Base-by-base conservation (phyloP, 2,888 invertebrate genomes). In the Caradrina kadenii region DNA sequence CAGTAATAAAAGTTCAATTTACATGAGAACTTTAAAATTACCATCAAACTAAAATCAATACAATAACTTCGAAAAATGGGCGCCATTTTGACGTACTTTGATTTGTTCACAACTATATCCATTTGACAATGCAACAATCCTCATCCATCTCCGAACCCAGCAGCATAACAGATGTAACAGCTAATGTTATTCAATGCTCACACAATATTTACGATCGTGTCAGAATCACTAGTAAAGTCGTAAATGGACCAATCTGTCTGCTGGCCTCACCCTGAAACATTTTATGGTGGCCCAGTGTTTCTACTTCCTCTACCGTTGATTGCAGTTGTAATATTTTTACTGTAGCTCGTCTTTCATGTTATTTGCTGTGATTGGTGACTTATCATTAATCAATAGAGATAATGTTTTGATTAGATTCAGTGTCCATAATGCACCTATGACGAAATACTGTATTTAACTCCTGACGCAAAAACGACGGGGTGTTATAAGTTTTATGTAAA, bases 291-390 rank as follows among this genome's bases (percentile, higher is more conserved):
- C 19, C 35, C 15, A 13, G 2, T 53, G 48, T 59, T 65, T 31
- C 22, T 42, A n/a, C 6, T 60, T 79, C 15, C 45, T 63, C 42
- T 48, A 63, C 70, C 54, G 69, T 76, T 77, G 59, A 82, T 74
- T 74, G 50, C 31, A 35, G 63, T 53, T 63, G 42, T 74, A 65
- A 76, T 68, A 66, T 62, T 68, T 39, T 70, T 72, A 68, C 60
- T 70, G 58, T 52, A 15, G 31, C 1, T 56, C 45, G 52, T 49
- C 26, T 65, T 48, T 68, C 42, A n/a, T 31, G 13, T 49, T 39
- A 6, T 19, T 49, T 53, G 11, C 17, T 49, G 21, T 15, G 6
- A 21, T 39, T 39, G 39, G 39, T 11, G 2, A 39, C 39, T 39
- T 39, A 13, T 39, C 8, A 13, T 11, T 11, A 39, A 11, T 39